Evolutionary conservation across 2,113 vertebrate genomes (phyloP), one percentile per base, ranked within the genome.

Genomic region (Collichthys lucidus): DNA sequence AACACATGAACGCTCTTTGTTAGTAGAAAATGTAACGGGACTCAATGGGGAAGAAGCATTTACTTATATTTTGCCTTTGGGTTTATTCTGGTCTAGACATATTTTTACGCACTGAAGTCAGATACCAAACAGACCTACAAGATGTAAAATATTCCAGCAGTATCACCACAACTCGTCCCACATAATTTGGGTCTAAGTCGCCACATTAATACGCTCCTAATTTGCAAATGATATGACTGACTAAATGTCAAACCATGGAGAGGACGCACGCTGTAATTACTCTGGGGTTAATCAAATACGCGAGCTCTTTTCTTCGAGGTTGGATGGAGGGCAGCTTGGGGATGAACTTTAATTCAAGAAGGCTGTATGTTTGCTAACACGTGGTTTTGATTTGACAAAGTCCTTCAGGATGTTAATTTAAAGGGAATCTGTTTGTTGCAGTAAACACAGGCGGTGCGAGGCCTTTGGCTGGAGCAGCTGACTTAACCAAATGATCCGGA

Each of bases 1-100:
- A 93, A 93, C 93, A 94, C 87, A 84, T 82, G 88, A 59, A 35
- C 16, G 60, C 67, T 55, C 84, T 87, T 91, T 76, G 71, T 83
- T 19, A 10, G 22, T 2, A 2, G 71, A 22, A 29, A 52, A 77
- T 35, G 17, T 53, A 57, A 85, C 31, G 50, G 49, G 74, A 60
- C 50, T 62, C 63, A 56, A 83, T 63, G 26, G 47, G 50, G 67
- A 73, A 64, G 6, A 8, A 11, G 46, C 11, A 10, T 57, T 61
- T 60, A 70, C 56, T 52, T 19, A 9, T 16, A 7, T 17, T 50
- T 15, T 26, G 42, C 50, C 29, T 49, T 73, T 42, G 52, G 56
- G 15, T 75, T 80, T 29, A 62, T 74, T 71, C 52, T 70, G 61
- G 26, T 67, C 55, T 24, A 53, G 65, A 57, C 71, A 52, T 46